Evolutionary conservation across 2,797 vertebrate species (phyloP).

Genomic region (Pseudotriccus pelzelni): DNA sequence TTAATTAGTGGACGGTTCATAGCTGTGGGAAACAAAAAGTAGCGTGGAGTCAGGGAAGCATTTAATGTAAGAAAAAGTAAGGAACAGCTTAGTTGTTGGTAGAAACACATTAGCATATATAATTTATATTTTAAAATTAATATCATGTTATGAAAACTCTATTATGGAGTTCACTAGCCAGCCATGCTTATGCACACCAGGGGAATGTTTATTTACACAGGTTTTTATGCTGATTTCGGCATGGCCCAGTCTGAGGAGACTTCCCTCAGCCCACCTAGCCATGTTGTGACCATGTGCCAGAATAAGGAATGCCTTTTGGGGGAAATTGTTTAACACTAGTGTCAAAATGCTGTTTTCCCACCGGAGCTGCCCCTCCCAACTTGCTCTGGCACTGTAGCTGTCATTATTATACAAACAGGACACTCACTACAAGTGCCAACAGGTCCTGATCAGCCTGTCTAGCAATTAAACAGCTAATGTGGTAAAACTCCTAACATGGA

Average conservation of each 20-base stretch:
- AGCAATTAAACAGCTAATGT: slow-evolving; percentile 21
- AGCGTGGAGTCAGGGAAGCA: not conserved
- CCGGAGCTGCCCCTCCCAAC: rapidly evolving
- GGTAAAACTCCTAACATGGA: slow-evolving; percentile 23
- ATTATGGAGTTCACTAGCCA: not conserved
- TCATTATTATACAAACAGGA: slow-evolving; percentile 12
- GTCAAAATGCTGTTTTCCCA: not conserved
- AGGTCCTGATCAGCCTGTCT: slow-evolving; percentile 41
- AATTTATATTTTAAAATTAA: not conserved
- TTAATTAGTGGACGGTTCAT: not conserved
- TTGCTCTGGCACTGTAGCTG: not conserved
- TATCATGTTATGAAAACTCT: not conserved
- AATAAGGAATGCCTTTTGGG: not conserved
- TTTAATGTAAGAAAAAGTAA: not conserved
- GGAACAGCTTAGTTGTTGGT: not conserved
- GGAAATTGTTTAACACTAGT: not conserved
- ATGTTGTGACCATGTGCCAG: not conserved
- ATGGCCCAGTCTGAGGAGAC: not conserved
- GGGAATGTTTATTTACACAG: not conserved
- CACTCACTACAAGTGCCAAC: slow-evolving; percentile 41
- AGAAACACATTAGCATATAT: not conserved
- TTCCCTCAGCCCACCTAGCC: not conserved
- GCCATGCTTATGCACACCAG: not conserved
- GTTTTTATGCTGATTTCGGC: not conserved
- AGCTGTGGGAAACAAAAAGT: not conserved